Percentiles rank a stretch among this genome's conserved stretches.
phyloP scores from a whole-genome alignment of 2,113 vertebrate genomes.

The Garra rufa region DNA sequence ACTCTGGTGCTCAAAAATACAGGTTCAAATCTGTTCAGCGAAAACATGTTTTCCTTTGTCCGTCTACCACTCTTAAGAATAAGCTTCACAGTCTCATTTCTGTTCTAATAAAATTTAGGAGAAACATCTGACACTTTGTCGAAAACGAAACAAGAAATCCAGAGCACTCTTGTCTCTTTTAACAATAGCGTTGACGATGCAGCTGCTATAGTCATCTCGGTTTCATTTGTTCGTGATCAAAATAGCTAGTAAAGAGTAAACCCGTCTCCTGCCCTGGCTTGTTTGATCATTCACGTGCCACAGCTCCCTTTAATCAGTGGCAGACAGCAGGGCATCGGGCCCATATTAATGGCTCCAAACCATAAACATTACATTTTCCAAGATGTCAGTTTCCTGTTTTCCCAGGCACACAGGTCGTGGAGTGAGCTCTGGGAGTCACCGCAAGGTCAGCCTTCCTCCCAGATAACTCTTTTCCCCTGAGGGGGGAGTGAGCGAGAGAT shows the following conservation, averaged over 20 bases:
- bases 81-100: neutral
- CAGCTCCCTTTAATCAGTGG: constrained; percentile 59
- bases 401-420: constrained; percentile 83
- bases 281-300: constrained; percentile 34
- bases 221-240: constrained; percentile 26
- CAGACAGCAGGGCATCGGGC: constrained; percentile 51
- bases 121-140: neutral
- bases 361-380: constrained; percentile 77
- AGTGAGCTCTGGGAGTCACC: constrained; percentile 82
- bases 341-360: constrained; percentile 64
- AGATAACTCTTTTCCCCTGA: constrained; percentile 42
- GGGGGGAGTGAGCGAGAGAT: constrained; percentile 25
- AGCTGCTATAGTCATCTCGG: constrained; percentile 31
- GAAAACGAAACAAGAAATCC: neutral
- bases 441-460: constrained; percentile 88
- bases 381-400: constrained; percentile 82
- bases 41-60: neutral
- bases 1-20: neutral
- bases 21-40: neutral
- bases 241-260: constrained; percentile 27
- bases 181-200: constrained; percentile 1
- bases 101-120: neutral
- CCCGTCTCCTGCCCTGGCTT: neutral
- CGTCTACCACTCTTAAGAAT: neutral
- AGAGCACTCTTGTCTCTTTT: neutral